Conservation (phyloP, 2,113 vertebrate genomes). For the Phrynosoma platyrhinos region DNA sequence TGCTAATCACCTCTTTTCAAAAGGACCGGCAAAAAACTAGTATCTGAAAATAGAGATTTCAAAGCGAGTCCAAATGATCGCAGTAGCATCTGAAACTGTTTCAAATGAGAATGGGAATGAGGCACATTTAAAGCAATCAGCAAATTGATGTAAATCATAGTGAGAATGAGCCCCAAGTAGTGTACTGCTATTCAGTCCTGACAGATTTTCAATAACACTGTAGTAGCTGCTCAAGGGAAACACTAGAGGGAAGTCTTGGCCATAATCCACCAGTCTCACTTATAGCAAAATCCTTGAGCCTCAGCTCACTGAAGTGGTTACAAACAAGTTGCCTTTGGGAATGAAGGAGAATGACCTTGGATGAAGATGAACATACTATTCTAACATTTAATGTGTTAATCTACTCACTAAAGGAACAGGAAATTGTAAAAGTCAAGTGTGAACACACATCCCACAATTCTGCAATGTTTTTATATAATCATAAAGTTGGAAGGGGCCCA, state of each 20-base stretch:
- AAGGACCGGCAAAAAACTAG: no score
- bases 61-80: no score
- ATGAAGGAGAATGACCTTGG: not conserved
- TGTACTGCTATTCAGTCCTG: not conserved
- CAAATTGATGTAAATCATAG: no score
- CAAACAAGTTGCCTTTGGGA: not conserved
- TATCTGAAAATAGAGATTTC: no score
- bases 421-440: not conserved
- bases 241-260: constrained; percentile 20
- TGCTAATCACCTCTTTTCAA: no score
- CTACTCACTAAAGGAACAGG: not conserved
- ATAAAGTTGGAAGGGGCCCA: no score
- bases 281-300: not conserved
- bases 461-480: not conserved
- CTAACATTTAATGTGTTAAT: not conserved
- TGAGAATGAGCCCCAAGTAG: not conserved
- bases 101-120: no score
- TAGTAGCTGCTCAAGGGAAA: not conserved
- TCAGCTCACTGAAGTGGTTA: not conserved
- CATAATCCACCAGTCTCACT: not conserved
- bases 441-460: not conserved
- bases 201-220: not conserved
- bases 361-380: not conserved
- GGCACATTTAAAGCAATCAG: no score
- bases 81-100: no score